Conservation (phyloP, 2,888 invertebrate genomes). For the Polietes domitor region DNA sequence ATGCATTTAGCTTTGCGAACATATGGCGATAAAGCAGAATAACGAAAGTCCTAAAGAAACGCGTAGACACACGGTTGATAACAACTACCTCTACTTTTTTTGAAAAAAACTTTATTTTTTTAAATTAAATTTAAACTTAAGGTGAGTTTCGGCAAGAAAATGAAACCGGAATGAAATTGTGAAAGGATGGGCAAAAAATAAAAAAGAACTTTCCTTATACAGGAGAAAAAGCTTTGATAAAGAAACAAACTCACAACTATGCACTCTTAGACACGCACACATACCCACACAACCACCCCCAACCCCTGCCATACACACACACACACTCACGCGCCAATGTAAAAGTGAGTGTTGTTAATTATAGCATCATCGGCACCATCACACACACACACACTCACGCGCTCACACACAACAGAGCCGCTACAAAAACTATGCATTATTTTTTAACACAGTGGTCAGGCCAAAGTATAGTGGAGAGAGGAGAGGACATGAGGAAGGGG, state of each 20-base stretch:
- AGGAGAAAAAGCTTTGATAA: constrained; percentile 48
- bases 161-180: not conserved
- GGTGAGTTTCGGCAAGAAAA: not conserved
- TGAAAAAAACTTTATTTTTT: too few relatives aligned
- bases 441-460: not conserved
- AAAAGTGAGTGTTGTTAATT: constrained; percentile 33
- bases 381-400: constrained; percentile 11
- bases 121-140: constrained; percentile 9
- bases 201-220: not conserved
- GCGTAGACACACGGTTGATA: too few relatives aligned
- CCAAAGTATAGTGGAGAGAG: constrained; percentile 18
- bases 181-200: not conserved
- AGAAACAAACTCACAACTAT: not conserved
- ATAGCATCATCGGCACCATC: constrained; percentile 11
- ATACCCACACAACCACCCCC: not conserved
- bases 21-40: constrained; percentile 35
- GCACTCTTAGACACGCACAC: not conserved
- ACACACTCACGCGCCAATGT: not conserved
- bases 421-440: constrained; percentile 9
- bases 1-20: constrained; percentile 2
- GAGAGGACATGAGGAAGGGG: not conserved
- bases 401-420: constrained; percentile 5
- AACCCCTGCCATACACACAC: too few relatives aligned
- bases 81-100: constrained; percentile 19
- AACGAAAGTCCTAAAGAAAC: constrained; percentile 19